A percentile compares a stretch with the other conserved stretches of the same genome.
Conservation (phyloP, 2,888 invertebrate species). For the Drosophila sordidapex region DNA sequence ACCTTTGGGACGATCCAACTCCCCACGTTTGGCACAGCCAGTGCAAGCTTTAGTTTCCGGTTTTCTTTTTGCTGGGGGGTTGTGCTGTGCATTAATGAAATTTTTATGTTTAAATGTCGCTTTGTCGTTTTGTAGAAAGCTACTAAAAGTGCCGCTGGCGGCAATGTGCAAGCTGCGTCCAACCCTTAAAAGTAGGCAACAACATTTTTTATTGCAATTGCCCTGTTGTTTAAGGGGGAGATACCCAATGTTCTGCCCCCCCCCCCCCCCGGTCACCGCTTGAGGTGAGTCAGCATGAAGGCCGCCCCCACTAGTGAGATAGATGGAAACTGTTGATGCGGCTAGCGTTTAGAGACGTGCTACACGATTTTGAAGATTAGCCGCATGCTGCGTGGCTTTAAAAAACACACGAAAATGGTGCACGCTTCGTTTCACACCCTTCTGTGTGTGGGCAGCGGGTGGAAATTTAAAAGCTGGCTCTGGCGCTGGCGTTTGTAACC, state of each 20-base stretch:
- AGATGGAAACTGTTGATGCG: conserved; percentile 69
- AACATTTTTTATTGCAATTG: conserved; percentile 65
- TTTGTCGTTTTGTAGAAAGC: conserved; percentile 57
- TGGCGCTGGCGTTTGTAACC: conserved; percentile 12
- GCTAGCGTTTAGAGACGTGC: conserved; percentile 68
- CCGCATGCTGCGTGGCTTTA: conserved; percentile 68
- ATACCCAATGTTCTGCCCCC: conserved; percentile 16
- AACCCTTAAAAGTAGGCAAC: conserved; percentile 76
- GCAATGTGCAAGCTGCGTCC: conserved; percentile 64
- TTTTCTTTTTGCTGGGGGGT: conserved; percentile 4
- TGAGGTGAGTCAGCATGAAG: conserved; percentile 68
- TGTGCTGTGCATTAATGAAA: conserved; percentile 64
- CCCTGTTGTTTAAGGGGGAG: conserved; percentile 24
- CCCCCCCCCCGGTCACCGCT: background rate
- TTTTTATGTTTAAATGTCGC: conserved; percentile 66
- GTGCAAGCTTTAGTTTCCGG: conserved; percentile 34
- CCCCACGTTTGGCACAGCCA: background rate
- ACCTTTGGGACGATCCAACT: conserved; percentile 48
- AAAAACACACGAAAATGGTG: conserved; percentile 68
- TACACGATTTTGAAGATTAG: conserved; percentile 79
- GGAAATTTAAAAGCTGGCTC: conserved; percentile 37
- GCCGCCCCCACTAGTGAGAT: conserved; percentile 3
- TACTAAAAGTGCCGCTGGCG: conserved; percentile 50
- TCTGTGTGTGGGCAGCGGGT: conserved; percentile 31
- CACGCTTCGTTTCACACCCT: conserved; percentile 76